A percentile compares a stretch with the other conserved stretches of the same genome.
phyloP scores from a whole-genome alignment of 2,797 vertebrate species.

The Valencia hispanica region DNA sequence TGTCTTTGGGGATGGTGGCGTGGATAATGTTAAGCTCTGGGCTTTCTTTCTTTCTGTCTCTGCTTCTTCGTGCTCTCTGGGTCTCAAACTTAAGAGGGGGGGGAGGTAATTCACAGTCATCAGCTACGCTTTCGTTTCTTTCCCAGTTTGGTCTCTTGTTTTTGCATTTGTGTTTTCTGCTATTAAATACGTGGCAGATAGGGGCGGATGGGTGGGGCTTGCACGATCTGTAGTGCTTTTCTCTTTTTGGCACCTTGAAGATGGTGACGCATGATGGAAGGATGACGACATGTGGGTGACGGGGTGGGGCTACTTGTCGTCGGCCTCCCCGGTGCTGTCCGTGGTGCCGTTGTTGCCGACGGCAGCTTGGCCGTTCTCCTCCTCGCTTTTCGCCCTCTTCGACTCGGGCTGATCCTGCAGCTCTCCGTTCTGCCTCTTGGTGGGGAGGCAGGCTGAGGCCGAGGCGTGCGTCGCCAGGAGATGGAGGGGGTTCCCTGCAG shows the following conservation, averaged over 20 bases:
- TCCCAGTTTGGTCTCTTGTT: constrained; percentile 59
- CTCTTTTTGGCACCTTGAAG: constrained; percentile 91
- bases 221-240: constrained; percentile 80
- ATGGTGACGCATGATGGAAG: constrained; percentile 53
- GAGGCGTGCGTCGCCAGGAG: constrained; percentile 96
- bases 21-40: constrained; percentile 11
- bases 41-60: constrained; percentile 63
- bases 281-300: constrained; percentile 31
- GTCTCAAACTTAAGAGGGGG: constrained; percentile 64
- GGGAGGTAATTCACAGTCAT: constrained; percentile 72
- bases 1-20: constrained; percentile 25
- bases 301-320: constrained; percentile 82
- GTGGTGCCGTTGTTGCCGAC: constrained; percentile 54
- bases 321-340: constrained; percentile 73
- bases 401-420: constrained; percentile 85
- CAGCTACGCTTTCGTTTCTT: constrained; percentile 42
- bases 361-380: constrained; percentile 65
- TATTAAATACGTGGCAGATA: constrained; percentile 52
- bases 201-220: constrained; percentile 45
- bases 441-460: constrained; percentile 91
- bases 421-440: constrained; percentile 92
- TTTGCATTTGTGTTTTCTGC: constrained; percentile 61
- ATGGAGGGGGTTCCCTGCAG: constrained; percentile 90
- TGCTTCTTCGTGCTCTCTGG: constrained; percentile 77
- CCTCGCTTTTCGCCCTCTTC: constrained; percentile 88